Evolutionary conservation across 2,797 vertebrate species (phyloP), one percentile per base, ranked within the genome.

Genomic region (Alcedo atthis): DNA sequence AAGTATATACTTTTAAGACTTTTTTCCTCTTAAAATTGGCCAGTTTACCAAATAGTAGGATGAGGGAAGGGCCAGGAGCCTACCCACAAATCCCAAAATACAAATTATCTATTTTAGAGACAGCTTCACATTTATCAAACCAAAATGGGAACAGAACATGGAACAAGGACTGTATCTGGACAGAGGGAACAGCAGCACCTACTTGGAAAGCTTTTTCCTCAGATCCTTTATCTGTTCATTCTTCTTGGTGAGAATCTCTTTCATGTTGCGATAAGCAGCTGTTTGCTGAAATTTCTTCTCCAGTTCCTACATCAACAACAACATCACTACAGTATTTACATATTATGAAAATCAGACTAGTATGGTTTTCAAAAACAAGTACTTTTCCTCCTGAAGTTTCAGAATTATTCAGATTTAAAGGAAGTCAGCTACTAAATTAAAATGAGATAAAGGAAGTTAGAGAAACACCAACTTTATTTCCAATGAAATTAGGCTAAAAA

Each of bases 281-380:
- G 99, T 99, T 97, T 99, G 98, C 94, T 99, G 99, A 94, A 99
- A 99, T 95, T 99, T 99, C 96, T 98, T 99, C 51, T 99, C 99
- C 84, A 99, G 84, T 81, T 99, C 99, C 99, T 99, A 91, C 15
- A 26, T 4, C 37, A 85, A 78, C 8, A 90, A 67, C 18, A 92
- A 62, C 10, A 84, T 10, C 67, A 89, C 59, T 13, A 25, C 10
- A 37, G 40, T 73, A 58, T 12, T 66, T 24, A 59, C n/a, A 19
- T 21, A 15, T 45, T 63, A 77, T 12, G 26, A 83, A 91, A 46
- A 51, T 10, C 42, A 77, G 24, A 15, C 7, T 32, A 61, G 71
- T 22, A 45, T 1, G 5, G 9, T 17, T 55, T n/a, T 15, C 24
- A 15, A 10, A 30, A 58, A 35, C 37, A 3, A 5, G 10, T 2